Base-by-base conservation (phyloP, 1,140 invertebrate species). In the Cydia pomonella region DNA sequence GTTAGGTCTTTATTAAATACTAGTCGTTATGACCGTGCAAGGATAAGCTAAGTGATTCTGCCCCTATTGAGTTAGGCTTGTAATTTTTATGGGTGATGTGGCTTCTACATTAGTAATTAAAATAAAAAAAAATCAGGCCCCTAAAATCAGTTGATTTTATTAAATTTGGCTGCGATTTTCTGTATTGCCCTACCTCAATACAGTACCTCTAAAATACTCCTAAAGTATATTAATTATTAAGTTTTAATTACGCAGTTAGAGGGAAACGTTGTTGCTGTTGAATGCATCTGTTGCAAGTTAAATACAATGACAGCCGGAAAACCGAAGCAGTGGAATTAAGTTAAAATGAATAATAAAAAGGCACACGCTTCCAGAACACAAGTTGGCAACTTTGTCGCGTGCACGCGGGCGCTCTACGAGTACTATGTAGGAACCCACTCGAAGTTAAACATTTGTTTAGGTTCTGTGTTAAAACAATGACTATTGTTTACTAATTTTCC, bases 381-480 rank as follows among this genome's bases (percentile, higher is more conserved):
- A 59, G 53, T 59, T 23, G 53, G 53, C 18, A 59, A 59, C 53
- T 59, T 59, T 59, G n/a, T 50, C 47, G 47, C 23, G 53, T 18
- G 53, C 18, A 59, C 53, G 6, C 6, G 3, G 6, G 10, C 53
- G 53, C 53, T 50, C 41, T 16, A 44, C 41, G 0, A 44, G 47
- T n/a, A 59, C 53, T 23, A 53, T 53, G 50, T 59, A 18, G 2
- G 7, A 0, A 9, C 5, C n/a, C 16, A 59, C 2, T n/a, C 47
- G 47, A 18, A n/a, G 47, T 50, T 50, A 7, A 41, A 41, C 47
- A 53, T 53, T 53, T 53, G 50, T 59, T 21, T 59, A 59, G 53
- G 53, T 59, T 59, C 4, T 10, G 53, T 21, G 18, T 59, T 59
- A 5, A 59, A 59, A 21, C 53, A 21, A 59, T 59, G 53, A 18